Base-by-base conservation (phyloP, 2,113 vertebrate species). In the Amphiprion ocellaris region DNA sequence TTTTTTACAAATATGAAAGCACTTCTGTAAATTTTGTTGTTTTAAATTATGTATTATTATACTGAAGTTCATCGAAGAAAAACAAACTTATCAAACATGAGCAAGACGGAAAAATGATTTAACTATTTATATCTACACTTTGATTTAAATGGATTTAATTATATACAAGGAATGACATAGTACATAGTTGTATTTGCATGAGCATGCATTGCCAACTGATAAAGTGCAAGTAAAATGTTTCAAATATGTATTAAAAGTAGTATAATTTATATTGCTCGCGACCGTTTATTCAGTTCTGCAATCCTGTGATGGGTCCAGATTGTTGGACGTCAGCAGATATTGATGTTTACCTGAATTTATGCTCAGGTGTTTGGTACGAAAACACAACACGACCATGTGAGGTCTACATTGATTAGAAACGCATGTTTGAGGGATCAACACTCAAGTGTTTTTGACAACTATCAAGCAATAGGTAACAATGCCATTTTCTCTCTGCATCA, bases 381-480 rank as follows among this genome's bases (percentile, higher is more conserved):
- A 60, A 65, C 11, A 55, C 14, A 49, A 28, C 23, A 28, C 28
- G 30, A 41, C 7, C n/a, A 47, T 47, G 30, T 5, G 2, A 10
- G 10, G 15, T 8, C 49, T 17, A 12, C 15, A 33, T 8, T 65
- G 76, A 64, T 75, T 47, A 39, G 33, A 30, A 30, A 56, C 55
- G 37, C 53, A 19, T 15, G 55, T 61, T 6, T 21, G 8, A 46
- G 17, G 44, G 23, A 56, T 65, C 39, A 37, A 3, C 16, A 23
- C 17, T 70, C 16, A 28, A 17, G 37, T n/a, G 28, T 19, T 50
- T 60, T 39, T 70, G 71, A 75, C 56, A 11, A 30, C 1, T 6
- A 26, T 16, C 19, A 2, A 14, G 23, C 23, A 54, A 66, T 33
- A 19, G 37, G 54, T 68, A 81, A 85, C 77, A 85, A 83, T 69